Base-by-base conservation (phyloP, 1,140 invertebrate species). In the Matsumurasca onukii region DNA sequence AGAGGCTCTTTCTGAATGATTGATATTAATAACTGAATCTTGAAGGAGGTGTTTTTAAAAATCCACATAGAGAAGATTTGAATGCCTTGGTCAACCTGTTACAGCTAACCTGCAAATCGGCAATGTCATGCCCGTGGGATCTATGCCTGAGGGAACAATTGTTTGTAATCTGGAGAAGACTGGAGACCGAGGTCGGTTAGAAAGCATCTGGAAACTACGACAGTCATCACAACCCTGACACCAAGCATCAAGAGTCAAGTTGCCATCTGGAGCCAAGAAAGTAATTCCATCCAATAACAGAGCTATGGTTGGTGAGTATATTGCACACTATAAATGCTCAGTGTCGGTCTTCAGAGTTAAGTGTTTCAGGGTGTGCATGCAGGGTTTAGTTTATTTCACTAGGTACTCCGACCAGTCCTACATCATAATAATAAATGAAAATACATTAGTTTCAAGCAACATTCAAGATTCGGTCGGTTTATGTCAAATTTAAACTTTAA, bases 71-170 rank as follows among this genome's bases (percentile, higher is more conserved):
- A 17, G 5, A 39, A 39, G 34, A 9, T 39, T 39, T 39, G 34
- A 39, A 39, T 17, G 34, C n/a, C n/a, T n/a, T n/a, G n/a, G n/a
- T n/a, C n/a, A n/a, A n/a, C 17, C 5, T 59, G 15, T 59, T 59
- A 78, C 75, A 92, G 92, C 92, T 31, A 85, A 82, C 71, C 84
- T 94, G 3, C 88, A 91, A 77, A 90, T 94, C 78, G 97, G 97
- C 70, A 99, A 99, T 86, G 95, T 99, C 39, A 90, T 99, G 86
- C 98, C 98, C 31, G 88, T 99, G 75, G 97, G 97, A 74, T 83
- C 86, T 59, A 98, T 99, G 95, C 98, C 98, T 79, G 98, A 99
- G 86, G 98, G 98, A 88, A 99, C 98, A n/a, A 97, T 99, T 78
- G 90, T 99, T 25, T 99, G 98, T 81, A 98, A 98, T 78, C 80